A percentile compares a stretch with the other conserved stretches of the same genome.
These are phyloP conservation scores for Yponomeuta evonymella DNA, from an alignment of 2,888 invertebrate genomes.

Conservation along the genomic window DNA sequence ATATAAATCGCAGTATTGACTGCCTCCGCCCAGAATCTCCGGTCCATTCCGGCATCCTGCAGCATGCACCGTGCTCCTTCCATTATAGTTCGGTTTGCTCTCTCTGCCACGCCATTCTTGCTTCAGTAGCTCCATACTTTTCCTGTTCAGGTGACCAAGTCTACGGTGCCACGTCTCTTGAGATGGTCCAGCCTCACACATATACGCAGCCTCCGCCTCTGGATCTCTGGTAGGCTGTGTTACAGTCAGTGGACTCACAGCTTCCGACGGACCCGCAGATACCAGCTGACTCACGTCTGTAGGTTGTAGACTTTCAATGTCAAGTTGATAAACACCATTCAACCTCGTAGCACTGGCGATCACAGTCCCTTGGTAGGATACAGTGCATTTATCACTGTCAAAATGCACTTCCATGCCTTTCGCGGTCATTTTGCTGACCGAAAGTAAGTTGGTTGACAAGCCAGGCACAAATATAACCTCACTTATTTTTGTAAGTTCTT, in stretches of 20 bases:
- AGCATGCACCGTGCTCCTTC: not conserved
- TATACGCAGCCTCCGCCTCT: too few relatives aligned
- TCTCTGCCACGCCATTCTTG: not conserved
- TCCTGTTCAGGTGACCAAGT: not conserved
- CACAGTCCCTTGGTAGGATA: not conserved
- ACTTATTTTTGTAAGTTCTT: slow-evolving; percentile 12
- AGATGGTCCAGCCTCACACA: too few relatives aligned
- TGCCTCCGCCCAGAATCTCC: not conserved
- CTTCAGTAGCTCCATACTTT: not conserved
- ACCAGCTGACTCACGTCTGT: too few relatives aligned
- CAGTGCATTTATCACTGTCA: not conserved
- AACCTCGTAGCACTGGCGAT: too few relatives aligned
- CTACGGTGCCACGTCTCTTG: not conserved
- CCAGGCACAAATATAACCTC: slow-evolving; percentile 13
- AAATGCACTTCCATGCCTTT: slow-evolving; percentile 8
- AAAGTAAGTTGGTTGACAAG: not conserved
- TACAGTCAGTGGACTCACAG: not conserved
- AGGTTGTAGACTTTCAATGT: too few relatives aligned
- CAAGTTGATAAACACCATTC: too few relatives aligned
- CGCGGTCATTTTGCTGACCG: not conserved
- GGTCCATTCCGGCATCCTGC: not conserved
- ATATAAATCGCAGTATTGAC: not conserved
- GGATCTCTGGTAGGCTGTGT: not conserved
- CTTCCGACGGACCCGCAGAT: too few relatives aligned
- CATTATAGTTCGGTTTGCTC: not conserved